These are phyloP conservation scores for Empidonax traillii DNA, from an alignment of 2,113 vertebrate genomes.

Conservation along the genomic window DNA sequence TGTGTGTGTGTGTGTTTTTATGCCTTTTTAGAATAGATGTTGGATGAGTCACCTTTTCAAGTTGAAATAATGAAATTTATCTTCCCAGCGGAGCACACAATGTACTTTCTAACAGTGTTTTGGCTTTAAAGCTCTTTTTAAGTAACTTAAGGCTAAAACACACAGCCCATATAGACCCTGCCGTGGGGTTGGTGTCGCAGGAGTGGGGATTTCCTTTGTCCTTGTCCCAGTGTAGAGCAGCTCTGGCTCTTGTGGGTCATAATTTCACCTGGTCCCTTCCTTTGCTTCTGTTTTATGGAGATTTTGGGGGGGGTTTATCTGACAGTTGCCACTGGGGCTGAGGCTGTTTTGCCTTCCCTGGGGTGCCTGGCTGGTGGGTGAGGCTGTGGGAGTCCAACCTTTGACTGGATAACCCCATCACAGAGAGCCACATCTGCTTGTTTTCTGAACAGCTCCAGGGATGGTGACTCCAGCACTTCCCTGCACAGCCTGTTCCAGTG, in stretches of 20 bases:
- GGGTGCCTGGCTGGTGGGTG: not conserved
- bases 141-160: not conserved
- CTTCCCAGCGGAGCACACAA: not conserved
- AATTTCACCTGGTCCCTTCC: not conserved
- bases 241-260: rapidly evolving
- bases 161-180: not conserved
- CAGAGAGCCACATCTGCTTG: not conserved
- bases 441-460: not conserved
- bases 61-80: not conserved
- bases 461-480: not conserved
- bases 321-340: rapidly evolving
- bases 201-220: not conserved
- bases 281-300: rapidly evolving
- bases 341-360: not conserved
- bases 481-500: not conserved
- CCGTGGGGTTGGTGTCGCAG: not conserved
- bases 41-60: not conserved
- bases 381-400: rapidly evolving
- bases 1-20: not conserved
- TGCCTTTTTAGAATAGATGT: slow-evolving; percentile 38
- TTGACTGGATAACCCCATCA: rapidly evolving
- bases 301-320: rapidly evolving
- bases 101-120: not conserved
- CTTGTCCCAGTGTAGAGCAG: rapidly evolving
- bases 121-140: not conserved